These are phyloP conservation scores for Tympanuchus pallidicinctus DNA, from an alignment of 2,113 vertebrate species.

Conservation along the genomic window DNA sequence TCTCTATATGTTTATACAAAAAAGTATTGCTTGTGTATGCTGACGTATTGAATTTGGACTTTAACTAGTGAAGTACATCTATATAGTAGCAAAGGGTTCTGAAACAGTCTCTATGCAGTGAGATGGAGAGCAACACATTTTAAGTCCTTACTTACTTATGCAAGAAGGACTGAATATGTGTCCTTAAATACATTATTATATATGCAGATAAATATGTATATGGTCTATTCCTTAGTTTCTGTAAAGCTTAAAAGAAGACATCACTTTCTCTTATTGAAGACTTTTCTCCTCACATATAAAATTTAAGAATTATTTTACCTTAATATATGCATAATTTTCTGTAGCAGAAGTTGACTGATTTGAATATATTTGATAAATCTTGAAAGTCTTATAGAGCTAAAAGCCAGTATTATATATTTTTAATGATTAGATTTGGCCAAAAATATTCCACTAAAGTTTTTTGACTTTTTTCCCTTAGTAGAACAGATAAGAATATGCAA, in stretches of 20 bases:
- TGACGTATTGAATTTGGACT: not conserved
- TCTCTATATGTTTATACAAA: not conserved
- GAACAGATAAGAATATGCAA: not conserved
- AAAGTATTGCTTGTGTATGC: not conserved
- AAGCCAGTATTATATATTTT: not conserved
- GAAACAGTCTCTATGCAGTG: not conserved
- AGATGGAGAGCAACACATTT: not conserved
- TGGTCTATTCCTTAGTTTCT: not conserved
- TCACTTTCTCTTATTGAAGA: not conserved
- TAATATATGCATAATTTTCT: not conserved
- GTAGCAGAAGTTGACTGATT: not conserved
- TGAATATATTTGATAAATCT: not conserved
- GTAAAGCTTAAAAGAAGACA: not conserved
- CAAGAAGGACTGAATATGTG: not conserved
- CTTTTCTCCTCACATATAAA: not conserved
- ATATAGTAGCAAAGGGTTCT: not conserved
- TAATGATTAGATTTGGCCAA: not conserved
- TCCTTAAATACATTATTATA: not conserved
- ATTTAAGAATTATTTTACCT: not conserved
- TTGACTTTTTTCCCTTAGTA: not conserved
- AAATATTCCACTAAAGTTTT: not conserved
- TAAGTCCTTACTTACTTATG: not conserved
- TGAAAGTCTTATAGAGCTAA: not conserved
- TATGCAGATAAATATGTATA: not conserved
- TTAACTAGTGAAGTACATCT: not conserved